Evolutionary conservation across 2,113 vertebrate genomes (phyloP).

Genomic region (Oncorhynchus keta): DNA sequence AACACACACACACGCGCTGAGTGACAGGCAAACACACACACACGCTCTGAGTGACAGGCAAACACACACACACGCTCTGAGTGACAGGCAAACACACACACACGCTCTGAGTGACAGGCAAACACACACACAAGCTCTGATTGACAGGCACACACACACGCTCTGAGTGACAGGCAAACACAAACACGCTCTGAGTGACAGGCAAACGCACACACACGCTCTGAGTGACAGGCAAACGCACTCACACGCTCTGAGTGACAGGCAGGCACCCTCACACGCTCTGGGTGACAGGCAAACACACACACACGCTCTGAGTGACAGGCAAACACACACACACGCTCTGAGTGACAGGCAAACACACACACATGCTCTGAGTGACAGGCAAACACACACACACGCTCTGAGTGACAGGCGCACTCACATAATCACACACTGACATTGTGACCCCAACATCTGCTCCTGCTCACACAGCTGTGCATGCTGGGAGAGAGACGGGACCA

Average conservation of each 20-base stretch:
- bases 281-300: constrained; percentile 19
- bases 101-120: constrained; percentile 8
- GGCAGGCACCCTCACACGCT: constrained; percentile 10
- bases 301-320: background rate
- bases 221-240: constrained; percentile 20
- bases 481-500: background rate
- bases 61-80: background rate
- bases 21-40: constrained; percentile 23
- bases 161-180: constrained; percentile 19
- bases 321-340: constrained; percentile 12
- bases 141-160: no score
- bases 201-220: constrained; percentile 8
- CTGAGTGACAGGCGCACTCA: constrained; percentile 26
- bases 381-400: constrained; percentile 24
- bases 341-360: constrained; percentile 21
- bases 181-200: constrained; percentile 1
- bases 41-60: constrained; percentile 8
- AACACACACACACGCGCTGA: background rate
- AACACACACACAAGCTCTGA: constrained; percentile 13
- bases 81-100: constrained; percentile 22
- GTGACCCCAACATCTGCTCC: constrained; percentile 71
- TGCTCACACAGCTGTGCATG: constrained; percentile 55
- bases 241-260: background rate
- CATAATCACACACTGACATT: constrained; percentile 40
- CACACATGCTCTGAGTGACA: background rate